Base-by-base conservation (phyloP, 2,888 invertebrate genomes). In the Phengaris arion region DNA sequence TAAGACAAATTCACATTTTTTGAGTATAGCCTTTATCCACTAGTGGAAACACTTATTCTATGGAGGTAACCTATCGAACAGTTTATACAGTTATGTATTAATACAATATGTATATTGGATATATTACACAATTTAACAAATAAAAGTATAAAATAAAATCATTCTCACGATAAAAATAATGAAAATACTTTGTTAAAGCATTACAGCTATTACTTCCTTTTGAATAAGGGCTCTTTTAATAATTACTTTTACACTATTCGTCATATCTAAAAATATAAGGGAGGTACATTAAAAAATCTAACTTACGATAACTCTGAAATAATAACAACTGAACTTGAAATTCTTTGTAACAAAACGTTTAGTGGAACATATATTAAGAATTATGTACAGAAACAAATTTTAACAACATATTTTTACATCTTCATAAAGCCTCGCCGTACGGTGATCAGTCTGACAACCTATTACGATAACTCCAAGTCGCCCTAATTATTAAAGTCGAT, bases 371-470 rank as follows among this genome's bases (percentile, higher is more conserved):
- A 85, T 84, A 81, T 83, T 82, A 85, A 80, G 81, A 83, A 82
- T 81, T 92, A 91, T 91, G 87, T 91, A 92, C 90, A 92, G 90
- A 90, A 90, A 64, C 64, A 89, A 89, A 89, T 83, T 83, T 87
- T 81, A 91, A 91, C 90, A 90, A 89, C 81, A 81, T 77, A 77
- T 79, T 78, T 79, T 82, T 83, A 84, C 81, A 72, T 70, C 64
- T 64, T 22, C 64, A 54, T 72, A 54, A 80, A 83, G 82, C 84
- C 83, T 85, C 85, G 80, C 82, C 79, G 77, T 77, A 22, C 52
- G n/a, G 72, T 54, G 54, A 72, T 51, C 72, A 72, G 72, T 72
- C 72, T 72, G 6, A 68, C 46, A 46, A 68, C 7, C 59, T 76
- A 76, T 80, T 52, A 52, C 52, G 88, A 89, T 87, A 90, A 89